These are phyloP conservation scores for Callaeas wilsoni DNA, from an alignment of 2,113 vertebrate species.

Conservation along the genomic window DNA sequence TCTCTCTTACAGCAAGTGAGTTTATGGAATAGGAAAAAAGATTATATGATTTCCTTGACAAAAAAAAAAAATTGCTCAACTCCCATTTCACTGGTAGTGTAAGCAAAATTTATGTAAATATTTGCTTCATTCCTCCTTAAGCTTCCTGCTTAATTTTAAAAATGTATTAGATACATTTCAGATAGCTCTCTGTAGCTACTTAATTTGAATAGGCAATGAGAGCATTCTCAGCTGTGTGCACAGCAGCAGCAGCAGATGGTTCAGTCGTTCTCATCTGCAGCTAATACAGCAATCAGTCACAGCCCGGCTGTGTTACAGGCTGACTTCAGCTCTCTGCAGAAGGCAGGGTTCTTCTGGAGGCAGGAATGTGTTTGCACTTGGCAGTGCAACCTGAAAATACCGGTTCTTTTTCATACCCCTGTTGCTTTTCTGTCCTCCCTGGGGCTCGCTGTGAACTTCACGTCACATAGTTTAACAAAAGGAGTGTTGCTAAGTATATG, in stretches of 20 bases:
- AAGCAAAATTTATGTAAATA: not conserved
- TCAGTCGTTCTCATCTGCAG: not conserved
- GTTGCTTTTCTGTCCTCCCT: not conserved
- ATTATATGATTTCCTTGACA: not conserved
- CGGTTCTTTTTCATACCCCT: constrained; percentile 17
- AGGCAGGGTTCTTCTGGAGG: not conserved
- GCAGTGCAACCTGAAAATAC: constrained; percentile 46
- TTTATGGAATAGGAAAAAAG: not conserved
- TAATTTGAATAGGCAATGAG: not conserved
- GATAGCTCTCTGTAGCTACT: not conserved
- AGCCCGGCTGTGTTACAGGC: not conserved
- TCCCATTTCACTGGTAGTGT: not conserved
- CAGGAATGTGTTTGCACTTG: constrained; percentile 36
- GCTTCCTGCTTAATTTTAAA: not conserved
- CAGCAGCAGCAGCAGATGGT: not conserved
- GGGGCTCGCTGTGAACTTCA: not conserved
- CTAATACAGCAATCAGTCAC: not conserved
- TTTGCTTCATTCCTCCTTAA: not conserved
- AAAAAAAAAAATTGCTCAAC: not conserved
- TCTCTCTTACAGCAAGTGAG: not conserved
- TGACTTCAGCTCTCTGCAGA: not conserved
- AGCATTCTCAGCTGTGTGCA: not conserved
- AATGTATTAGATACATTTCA: not conserved
- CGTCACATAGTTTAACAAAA: not conserved
- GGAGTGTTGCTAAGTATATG: not conserved